Evolutionary conservation across 2,888 invertebrate species (phyloP).

Genomic region (Philaethria dido): DNA sequence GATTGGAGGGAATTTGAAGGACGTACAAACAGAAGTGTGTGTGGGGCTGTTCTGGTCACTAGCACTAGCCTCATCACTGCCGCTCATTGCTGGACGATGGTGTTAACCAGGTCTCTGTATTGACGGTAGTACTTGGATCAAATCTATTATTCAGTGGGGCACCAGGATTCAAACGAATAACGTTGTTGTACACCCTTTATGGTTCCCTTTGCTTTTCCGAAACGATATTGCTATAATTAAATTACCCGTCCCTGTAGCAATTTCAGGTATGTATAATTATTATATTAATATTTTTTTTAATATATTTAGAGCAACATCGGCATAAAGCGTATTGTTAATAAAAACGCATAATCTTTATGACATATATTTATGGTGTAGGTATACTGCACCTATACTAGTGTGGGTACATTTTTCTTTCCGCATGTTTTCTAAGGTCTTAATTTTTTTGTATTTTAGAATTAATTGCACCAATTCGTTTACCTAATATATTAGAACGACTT

Average conservation of each 20-base stretch:
- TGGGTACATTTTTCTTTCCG: not conserved
- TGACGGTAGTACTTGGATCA: slow-evolving; percentile 33
- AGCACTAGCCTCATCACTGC: slow-evolving; percentile 28
- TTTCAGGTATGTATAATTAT: slow-evolving; percentile 10
- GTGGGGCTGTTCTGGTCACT: slow-evolving; percentile 24
- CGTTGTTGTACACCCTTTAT: slow-evolving; percentile 27
- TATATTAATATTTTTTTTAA: not conserved
- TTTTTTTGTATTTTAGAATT: slow-evolving; percentile 18
- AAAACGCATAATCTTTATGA: too few species aligned
- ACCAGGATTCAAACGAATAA: slow-evolving; percentile 17
- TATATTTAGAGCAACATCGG: too few species aligned
- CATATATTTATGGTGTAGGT: too few species aligned
- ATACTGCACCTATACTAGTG: too few species aligned
- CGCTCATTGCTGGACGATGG: slow-evolving; percentile 36
- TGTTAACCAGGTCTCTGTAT: slow-evolving; percentile 8
- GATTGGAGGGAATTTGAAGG: slow-evolving; percentile 28
- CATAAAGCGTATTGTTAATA: too few species aligned
- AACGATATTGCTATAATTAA: slow-evolving; percentile 34
- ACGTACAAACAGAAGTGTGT: slow-evolving; percentile 22
- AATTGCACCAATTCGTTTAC: slow-evolving; percentile 29
- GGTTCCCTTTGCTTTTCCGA: slow-evolving; percentile 14
- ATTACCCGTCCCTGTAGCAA: not conserved
- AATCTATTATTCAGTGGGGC: slow-evolving; percentile 34
- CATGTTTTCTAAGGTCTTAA: not conserved
- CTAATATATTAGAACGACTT: slow-evolving; percentile 3